Evolutionary conservation across 2,113 vertebrate genomes (phyloP).

Genomic region (Trogon surrucura): DNA sequence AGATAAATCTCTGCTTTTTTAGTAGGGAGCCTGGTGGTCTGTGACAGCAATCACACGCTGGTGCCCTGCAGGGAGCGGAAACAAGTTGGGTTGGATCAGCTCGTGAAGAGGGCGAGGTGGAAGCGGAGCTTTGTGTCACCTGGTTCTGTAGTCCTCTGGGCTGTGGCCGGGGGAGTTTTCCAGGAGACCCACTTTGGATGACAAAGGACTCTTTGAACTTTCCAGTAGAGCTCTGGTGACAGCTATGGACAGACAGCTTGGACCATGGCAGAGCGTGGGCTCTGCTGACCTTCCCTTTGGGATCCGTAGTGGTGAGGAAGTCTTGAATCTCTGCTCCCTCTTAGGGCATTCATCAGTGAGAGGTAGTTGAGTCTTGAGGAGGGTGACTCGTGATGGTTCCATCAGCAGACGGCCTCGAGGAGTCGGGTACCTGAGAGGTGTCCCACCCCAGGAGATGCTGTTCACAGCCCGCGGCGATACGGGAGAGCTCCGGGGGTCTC

Average conservation of each 20-base stretch:
- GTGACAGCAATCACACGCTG: background rate
- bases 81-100: background rate
- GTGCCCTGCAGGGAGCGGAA: background rate
- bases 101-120: background rate
- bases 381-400: too few species aligned
- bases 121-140: background rate
- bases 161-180: background rate
- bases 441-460: too few species aligned
- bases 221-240: background rate
- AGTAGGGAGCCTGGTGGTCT: background rate
- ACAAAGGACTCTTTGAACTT: background rate
- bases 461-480: too few species aligned
- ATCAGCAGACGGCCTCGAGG: too few species aligned
- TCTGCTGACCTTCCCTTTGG: background rate
- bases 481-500: too few species aligned
- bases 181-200: background rate
- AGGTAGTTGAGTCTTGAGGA: too few species aligned
- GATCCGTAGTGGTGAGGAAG: background rate
- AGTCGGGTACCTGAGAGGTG: too few species aligned
- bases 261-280: accelerated
- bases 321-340: background rate
- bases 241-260: background rate
- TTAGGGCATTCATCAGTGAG: too few species aligned
- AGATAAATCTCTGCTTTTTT: background rate
- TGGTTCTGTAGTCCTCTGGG: background rate